These are phyloP conservation scores for Paedocypris sp. DNA, from an alignment of 2,113 vertebrate genomes.

Conservation along the genomic window DNA sequence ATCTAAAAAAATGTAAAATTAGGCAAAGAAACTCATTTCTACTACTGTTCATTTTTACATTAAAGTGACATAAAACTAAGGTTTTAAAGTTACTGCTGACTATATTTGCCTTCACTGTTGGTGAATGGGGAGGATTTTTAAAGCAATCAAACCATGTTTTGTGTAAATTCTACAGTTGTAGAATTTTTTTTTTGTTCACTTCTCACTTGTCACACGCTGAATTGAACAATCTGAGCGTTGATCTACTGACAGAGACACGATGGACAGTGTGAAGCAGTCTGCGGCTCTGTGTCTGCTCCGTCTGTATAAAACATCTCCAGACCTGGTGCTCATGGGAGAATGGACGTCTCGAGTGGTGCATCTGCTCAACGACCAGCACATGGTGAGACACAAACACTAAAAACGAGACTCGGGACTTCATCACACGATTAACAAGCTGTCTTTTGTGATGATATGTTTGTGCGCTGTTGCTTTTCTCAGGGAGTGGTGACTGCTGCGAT, in stretches of 20 bases:
- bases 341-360: conserved; percentile 88
- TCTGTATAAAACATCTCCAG: conserved; percentile 83
- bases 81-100: too few relatives aligned
- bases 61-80: too few relatives aligned
- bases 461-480: conserved; percentile 42
- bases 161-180: too few relatives aligned
- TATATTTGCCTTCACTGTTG: too few relatives aligned
- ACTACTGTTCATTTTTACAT: too few relatives aligned
- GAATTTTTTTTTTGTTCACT: too few relatives aligned
- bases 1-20: too few relatives aligned
- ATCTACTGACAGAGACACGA: conserved; percentile 68
- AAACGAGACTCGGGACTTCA: neutral
- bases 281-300: conserved; percentile 82
- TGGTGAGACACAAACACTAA: conserved; percentile 56
- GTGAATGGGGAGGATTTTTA: too few relatives aligned
- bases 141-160: too few relatives aligned
- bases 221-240: too few relatives aligned
- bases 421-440: neutral
- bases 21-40: too few relatives aligned
- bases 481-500: conserved; percentile 85
- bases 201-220: too few relatives aligned
- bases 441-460: neutral
- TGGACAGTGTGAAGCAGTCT: conserved; percentile 91
- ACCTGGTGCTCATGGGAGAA: conserved; percentile 86
- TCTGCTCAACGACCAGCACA: conserved; percentile 86